Base-by-base conservation (phyloP, 2,888 invertebrate genomes). In the Cantharis flavilabris region DNA sequence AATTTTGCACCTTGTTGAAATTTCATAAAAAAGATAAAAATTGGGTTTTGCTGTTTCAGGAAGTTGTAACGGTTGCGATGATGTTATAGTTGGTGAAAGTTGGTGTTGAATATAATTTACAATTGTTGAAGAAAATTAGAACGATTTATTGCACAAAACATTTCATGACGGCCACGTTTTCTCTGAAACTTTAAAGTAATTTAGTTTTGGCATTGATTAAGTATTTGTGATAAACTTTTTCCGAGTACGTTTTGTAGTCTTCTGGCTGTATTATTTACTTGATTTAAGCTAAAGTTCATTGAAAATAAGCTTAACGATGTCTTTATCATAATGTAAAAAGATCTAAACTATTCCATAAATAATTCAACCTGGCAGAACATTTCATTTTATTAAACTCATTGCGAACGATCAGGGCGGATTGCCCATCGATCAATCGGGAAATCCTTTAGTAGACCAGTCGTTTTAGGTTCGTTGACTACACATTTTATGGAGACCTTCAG, bases 181-280 rank as follows among this genome's bases (percentile, higher is more conserved):
- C 65, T 67, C 23, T 67, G 65, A 67, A 67, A 67, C 65, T 67
- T 67, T 67, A 67, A 67, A 67, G 65, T 67, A 67, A 67, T 67
- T 67, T 67, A 67, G 65, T 67, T 67, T 67, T 67, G 65, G 65
- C 65, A 67, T 67, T 67, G 65, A 67, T 67, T 67, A 67, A 67
- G 65, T 67, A 67, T 67, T 67, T 67, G 65, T 67, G 65, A 67
- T 67, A 67, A 67, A 67, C 65, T 67, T 67, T 67, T 67, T 67
- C 65, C 13, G 7, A 49, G 65, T 26, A 7, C 65, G 65, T 67
- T 67, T 67, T 67, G 65, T 67, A 67, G 23, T 67, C 26, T 67
- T 26, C 65, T 26, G n/a, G 26, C n/a, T 67, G 23, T 20, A 67
- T 67, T 67, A 67, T 67, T 26, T 67, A 67, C 65, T 67, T 67